Evolutionary conservation across 2,797 vertebrate genomes (phyloP).

Genomic region (Cyclura pinguis): DNA sequence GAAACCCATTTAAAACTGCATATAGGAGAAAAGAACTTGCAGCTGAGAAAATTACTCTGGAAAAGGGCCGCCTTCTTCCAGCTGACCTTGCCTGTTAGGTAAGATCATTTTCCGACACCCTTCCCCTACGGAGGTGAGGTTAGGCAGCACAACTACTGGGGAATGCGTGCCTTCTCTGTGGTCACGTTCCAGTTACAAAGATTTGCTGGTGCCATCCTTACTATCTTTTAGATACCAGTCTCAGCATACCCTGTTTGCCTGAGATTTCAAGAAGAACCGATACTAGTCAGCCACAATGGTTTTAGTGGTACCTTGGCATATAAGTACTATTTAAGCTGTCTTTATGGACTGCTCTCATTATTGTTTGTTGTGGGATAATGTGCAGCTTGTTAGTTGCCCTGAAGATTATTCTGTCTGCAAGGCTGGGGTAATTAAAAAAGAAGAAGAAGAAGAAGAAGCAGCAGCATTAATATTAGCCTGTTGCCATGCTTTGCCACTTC

Average conservation of each 20-base stretch:
- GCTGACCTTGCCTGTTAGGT: background rate
- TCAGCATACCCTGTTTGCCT: background rate
- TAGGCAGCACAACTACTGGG: background rate
- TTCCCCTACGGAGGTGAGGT: background rate
- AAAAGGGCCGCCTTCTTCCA: background rate
- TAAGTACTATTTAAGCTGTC: background rate
- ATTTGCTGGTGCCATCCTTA: background rate
- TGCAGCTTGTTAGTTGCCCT: background rate
- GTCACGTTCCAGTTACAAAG: background rate
- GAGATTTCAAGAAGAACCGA: background rate
- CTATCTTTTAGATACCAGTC: background rate
- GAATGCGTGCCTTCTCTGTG: background rate
- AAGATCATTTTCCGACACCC: background rate
- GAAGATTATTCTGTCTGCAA: background rate
- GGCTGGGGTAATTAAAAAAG: background rate
- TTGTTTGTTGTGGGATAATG: background rate
- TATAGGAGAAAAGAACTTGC: too few relatives aligned
- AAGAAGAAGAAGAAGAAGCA: too few relatives aligned
- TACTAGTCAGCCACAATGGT: background rate
- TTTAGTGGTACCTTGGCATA: background rate
- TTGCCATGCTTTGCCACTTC: constrained; percentile 7
- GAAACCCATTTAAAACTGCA: background rate
- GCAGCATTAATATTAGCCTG: background rate
- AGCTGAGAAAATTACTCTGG: background rate
- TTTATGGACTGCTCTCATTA: background rate